A percentile compares a stretch with the other conserved stretches of the same genome.
Evolutionary conservation across 2,113 vertebrate genomes (phyloP).

Genomic region (Pelecanus crispus): DNA sequence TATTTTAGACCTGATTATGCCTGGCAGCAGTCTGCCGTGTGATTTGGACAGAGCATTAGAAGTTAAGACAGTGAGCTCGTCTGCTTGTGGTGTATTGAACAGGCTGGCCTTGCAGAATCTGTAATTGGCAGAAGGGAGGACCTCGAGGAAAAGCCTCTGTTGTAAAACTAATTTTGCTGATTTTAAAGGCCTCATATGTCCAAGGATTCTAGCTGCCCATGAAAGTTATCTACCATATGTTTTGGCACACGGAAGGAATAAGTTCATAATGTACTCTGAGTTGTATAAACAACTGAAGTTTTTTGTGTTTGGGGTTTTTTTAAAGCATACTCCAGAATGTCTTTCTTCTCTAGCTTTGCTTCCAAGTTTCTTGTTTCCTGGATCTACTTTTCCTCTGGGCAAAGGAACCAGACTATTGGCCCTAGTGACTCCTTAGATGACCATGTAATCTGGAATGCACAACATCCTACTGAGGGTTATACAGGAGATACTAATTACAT

Average conservation of each 20-base stretch:
- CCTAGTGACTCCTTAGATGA: neutral
- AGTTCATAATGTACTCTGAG: neutral
- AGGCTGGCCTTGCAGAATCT: neutral
- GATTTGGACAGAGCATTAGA: neutral
- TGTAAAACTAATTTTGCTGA: neutral
- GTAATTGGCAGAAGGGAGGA: neutral
- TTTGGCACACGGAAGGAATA: neutral
- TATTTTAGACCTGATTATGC: neutral
- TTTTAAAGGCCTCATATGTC: neutral
- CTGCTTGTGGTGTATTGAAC: neutral
- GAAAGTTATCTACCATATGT: neutral
- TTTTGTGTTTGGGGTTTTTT: neutral
- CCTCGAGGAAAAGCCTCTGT: neutral
- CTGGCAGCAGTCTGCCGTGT: neutral
- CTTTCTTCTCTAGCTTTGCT: neutral
- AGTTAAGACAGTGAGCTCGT: neutral
- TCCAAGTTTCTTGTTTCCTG: slow-evolving; percentile 28
- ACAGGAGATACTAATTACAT: neutral
- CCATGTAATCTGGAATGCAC: neutral
- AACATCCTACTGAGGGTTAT: neutral
- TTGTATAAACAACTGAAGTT: neutral
- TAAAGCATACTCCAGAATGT: neutral
- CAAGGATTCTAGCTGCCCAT: neutral
- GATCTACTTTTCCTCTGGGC: slow-evolving; percentile 6
- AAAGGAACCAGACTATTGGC: neutral